These are phyloP conservation scores for Eurystomus gularis DNA, from an alignment of 2,113 vertebrate species.

Conservation along the genomic window DNA sequence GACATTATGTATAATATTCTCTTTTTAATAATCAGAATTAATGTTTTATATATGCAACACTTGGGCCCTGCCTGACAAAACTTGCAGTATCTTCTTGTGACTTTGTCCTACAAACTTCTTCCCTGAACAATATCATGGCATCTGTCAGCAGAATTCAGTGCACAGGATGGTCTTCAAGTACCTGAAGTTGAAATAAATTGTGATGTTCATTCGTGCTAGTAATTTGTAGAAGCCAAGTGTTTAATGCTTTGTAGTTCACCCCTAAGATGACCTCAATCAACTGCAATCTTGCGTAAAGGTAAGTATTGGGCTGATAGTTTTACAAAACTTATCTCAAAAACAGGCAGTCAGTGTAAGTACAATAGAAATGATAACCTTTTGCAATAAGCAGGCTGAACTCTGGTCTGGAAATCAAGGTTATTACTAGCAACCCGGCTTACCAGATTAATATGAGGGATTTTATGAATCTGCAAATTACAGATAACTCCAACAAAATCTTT, in stretches of 20 bases:
- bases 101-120: background rate
- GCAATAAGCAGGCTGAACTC: background rate
- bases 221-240: background rate
- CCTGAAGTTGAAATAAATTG: background rate
- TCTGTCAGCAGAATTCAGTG: background rate
- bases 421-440: background rate
- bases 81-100: background rate
- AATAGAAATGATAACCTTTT: background rate
- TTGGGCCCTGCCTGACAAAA: background rate
- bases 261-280: background rate
- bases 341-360: background rate
- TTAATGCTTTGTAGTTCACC: background rate
- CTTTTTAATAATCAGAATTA: background rate
- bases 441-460: background rate
- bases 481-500: background rate
- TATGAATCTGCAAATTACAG: background rate
- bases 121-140: background rate
- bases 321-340: background rate
- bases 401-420: background rate
- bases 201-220: background rate
- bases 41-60: background rate
- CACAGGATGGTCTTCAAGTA: background rate
- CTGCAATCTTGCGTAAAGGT: background rate
- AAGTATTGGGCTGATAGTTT: background rate
- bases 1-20: fast-evolving